Base-by-base conservation (phyloP, 2,113 vertebrate species). In the Scortum barcoo region DNA sequence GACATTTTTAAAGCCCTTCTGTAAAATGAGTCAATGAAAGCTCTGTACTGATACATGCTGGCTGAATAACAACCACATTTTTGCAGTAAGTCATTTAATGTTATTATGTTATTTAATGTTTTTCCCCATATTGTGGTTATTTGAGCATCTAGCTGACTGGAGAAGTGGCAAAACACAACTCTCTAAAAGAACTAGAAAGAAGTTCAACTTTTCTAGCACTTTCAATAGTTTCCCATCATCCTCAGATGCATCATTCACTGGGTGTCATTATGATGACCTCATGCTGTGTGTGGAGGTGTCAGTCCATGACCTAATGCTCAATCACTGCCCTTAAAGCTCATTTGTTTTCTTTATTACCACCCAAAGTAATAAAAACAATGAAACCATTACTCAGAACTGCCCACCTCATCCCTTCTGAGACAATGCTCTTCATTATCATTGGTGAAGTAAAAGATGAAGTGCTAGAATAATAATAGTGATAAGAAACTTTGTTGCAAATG, bases 281-380 rank as follows among this genome's bases (percentile, higher is more conserved):
- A 87, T 75, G 24, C 26, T 46, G 57, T 48, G 38, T 73, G 40
- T 68, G 19, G 53, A 50, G 48, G 44, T 76, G 61, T 56, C 22
- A 22, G 72, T 38, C 54, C 38, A 86, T 87, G 81, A 89, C 61
- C 78, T 88, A 60, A 92, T 81, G 13, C 38, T 76, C 54, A 73
- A 57, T 56, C 54, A 80, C 75, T 70, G 66, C 50, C 38, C 60
- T 42, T 58, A 5, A 67, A 53, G 69, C 71, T 80, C 28, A 74
- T 90, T 83, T 87, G 66, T 79, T 78, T 86, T 72, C 66, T 77
- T 86, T 76, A 76, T 81, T 73, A 70, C 76, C 51, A 65, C n/a
- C 61, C 66, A 53, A 80, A 73, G 68, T 28, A 74, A 50, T 72
- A 84, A 90, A 85, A 65, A 48, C 53, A 72, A 80, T 80, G 77